phyloP scores from a whole-genome alignment of 2,797 vertebrate genomes.

The Crocodylus rhombifer region DNA sequence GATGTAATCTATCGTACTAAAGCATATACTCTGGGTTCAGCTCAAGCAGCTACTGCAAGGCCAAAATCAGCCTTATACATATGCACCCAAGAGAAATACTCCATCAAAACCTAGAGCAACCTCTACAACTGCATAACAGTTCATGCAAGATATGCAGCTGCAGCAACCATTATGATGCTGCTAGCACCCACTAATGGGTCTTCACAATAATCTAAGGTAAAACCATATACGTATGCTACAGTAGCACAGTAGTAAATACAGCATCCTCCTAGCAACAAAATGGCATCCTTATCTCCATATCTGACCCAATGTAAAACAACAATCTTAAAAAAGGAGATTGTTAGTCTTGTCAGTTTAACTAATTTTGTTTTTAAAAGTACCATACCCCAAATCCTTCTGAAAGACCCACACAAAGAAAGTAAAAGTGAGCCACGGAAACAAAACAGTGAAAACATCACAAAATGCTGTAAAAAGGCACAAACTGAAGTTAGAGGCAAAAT shows the following conservation, averaged over 20 bases:
- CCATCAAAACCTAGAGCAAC: accelerated
- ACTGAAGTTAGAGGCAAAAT: neutral
- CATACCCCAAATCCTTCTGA: accelerated
- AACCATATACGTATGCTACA: accelerated
- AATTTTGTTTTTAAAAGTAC: too few relatives aligned
- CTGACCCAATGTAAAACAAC: neutral
- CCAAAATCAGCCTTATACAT: accelerated
- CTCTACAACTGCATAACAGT: accelerated
- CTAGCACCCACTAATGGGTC: accelerated
- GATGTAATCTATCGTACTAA: neutral
- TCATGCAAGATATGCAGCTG: neutral
- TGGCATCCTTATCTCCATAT: accelerated
- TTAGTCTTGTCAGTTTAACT: too few relatives aligned
- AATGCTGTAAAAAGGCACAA: too few relatives aligned
- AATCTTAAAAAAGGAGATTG: neutral
- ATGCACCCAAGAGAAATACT: accelerated
- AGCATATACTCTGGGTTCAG: neutral
- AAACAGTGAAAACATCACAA: neutral
- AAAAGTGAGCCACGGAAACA: neutral
- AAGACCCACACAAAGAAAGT: neutral
- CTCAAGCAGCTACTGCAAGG: neutral
- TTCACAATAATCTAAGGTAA: accelerated
- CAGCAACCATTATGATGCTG: too few relatives aligned
- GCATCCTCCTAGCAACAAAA: neutral
- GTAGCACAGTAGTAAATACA: neutral